Evolutionary conservation across 2,797 vertebrate genomes (phyloP).

Genomic region (Pangasius krempfi): DNA sequence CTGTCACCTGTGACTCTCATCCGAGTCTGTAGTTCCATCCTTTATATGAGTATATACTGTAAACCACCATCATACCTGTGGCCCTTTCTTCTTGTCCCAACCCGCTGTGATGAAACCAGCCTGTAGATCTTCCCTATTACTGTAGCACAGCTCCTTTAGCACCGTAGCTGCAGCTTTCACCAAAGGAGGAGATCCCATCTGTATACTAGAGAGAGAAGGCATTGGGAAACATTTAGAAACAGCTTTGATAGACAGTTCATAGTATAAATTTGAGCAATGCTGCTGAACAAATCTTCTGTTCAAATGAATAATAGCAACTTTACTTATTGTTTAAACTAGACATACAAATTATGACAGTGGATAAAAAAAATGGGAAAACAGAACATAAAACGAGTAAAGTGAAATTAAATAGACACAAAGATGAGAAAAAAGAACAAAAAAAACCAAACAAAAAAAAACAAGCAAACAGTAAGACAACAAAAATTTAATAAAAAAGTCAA

Average conservation of each 20-base stretch:
- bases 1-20: not conserved
- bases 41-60: not conserved
- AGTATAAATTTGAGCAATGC: not conserved
- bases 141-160: conserved; percentile 81
- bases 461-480: no score
- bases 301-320: not conserved
- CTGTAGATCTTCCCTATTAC: conserved; percentile 80
- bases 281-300: not conserved
- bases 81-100: conserved; percentile 81
- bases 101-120: conserved; percentile 86
- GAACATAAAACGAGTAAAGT: not conserved
- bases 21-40: no score
- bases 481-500: not conserved
- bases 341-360: not conserved
- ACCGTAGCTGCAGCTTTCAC: conserved; percentile 82
- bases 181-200: conserved; percentile 77
- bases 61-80: conserved; percentile 73
- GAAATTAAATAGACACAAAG: not conserved
- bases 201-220: conserved; percentile 67
- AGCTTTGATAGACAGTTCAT: not conserved
- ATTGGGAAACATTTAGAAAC: not conserved
- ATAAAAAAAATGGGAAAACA: not conserved
- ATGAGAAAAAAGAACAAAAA: not conserved
- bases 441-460: no score
- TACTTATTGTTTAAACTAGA: not conserved